phyloP scores from a whole-genome alignment of 2,113 vertebrate species.

The Piliocolobus tephrosceles region DNA sequence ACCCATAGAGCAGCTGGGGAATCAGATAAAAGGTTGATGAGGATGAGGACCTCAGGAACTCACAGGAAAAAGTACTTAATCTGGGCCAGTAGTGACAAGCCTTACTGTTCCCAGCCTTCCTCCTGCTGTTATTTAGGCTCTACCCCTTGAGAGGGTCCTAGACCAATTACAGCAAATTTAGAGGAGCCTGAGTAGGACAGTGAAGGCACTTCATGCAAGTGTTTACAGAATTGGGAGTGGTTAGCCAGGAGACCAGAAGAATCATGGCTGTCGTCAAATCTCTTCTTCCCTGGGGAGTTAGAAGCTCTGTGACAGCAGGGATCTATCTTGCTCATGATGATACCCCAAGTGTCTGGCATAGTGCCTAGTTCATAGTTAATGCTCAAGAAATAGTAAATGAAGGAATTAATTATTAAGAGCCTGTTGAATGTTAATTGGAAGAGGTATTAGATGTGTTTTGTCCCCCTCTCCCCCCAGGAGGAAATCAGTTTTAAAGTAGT shows the following conservation, averaged over 20 bases:
- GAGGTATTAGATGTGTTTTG: not conserved
- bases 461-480: not conserved
- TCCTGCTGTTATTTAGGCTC: not conserved
- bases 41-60: not conserved
- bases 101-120: not conserved
- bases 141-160: not conserved
- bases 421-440: not conserved
- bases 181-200: not conserved
- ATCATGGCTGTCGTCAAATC: not conserved
- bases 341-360: not conserved
- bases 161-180: not conserved
- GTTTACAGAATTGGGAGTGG: not conserved
- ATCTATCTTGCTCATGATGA: not conserved
- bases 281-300: not conserved
- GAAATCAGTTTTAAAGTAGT: not conserved
- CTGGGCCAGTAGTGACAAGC: not conserved
- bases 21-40: not conserved
- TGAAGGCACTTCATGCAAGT: not conserved
- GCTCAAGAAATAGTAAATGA: not conserved
- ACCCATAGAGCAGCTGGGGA: not conserved
- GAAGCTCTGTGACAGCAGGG: not conserved
- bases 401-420: not conserved
- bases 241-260: not conserved
- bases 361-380: not conserved
- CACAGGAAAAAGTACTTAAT: not conserved